Percentiles rank a stretch among this genome's conserved stretches.
Evolutionary conservation across 2,113 vertebrate species (phyloP).

Genomic region (Ochotona princeps): DNA sequence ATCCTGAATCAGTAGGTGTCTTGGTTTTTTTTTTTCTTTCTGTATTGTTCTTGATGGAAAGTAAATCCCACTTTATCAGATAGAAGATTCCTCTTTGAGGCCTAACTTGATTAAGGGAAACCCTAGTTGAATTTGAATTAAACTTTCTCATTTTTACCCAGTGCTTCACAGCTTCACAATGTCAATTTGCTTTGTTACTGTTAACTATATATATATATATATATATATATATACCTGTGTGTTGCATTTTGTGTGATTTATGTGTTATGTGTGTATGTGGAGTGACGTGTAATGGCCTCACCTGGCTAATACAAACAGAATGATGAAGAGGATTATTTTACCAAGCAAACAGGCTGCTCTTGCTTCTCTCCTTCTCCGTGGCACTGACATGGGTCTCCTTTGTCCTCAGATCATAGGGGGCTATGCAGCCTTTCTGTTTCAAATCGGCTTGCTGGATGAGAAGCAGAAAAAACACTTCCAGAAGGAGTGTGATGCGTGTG

Average conservation of each 20-base stretch:
- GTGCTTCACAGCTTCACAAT: conserved; percentile 63
- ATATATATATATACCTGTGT: background rate
- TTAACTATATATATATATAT: background rate
- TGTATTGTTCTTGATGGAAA: background rate
- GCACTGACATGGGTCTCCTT: background rate
- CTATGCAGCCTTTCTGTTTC: conserved; percentile 87
- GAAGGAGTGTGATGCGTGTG: conserved; percentile 82
- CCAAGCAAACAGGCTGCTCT: background rate
- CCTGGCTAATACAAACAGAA: background rate
- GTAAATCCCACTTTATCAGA: conserved; percentile 31
- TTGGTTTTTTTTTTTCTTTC: conserved; percentile 45
- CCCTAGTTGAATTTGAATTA: conserved; percentile 60
- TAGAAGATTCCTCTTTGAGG: conserved; percentile 50
- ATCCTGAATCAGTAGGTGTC: conserved; percentile 89
- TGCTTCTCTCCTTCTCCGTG: background rate
- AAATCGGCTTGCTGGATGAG: conserved; percentile 84
- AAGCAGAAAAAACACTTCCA: conserved; percentile 83
- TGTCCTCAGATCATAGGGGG: conserved; percentile 86
- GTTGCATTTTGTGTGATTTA: background rate
- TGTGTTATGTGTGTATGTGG: background rate
- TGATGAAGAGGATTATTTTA: background rate
- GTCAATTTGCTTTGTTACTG: background rate
- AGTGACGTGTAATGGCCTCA: background rate
- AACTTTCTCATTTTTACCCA: conserved; percentile 65
- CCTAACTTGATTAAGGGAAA: conserved; percentile 58